Evolutionary conservation across 1,140 invertebrate genomes (phyloP).

Genomic region (Sipha flava): DNA sequence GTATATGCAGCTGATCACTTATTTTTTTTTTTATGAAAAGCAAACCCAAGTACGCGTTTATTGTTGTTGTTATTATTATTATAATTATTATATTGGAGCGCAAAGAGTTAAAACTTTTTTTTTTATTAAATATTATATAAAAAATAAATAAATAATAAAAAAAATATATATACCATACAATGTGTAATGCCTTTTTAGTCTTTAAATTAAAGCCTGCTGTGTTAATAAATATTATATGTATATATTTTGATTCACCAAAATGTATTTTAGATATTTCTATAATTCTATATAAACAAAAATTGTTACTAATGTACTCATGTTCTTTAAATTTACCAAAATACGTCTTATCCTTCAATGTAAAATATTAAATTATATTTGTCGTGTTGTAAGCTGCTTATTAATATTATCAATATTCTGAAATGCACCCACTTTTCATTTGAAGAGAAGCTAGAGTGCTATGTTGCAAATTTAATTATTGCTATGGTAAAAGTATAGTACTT

Average conservation of each 20-base stretch:
- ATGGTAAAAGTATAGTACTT: too few species aligned
- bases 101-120: slow-evolving; percentile 7
- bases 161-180: background rate
- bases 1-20: background rate
- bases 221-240: background rate
- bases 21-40: background rate
- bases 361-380: too few species aligned
- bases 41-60: background rate
- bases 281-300: too few species aligned
- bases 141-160: background rate
- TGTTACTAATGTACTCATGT: too few species aligned
- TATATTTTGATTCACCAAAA: background rate
- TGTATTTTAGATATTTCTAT: background rate
- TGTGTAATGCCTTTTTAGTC: background rate
- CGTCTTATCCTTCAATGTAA: too few species aligned
- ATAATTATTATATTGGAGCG: background rate
- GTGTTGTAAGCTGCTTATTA: too few species aligned
- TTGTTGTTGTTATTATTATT: background rate
- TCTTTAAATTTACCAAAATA: too few species aligned
- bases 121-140: background rate
- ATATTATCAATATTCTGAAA: too few species aligned
- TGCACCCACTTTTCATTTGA: too few species aligned
- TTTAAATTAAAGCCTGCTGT: background rate
- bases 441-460: too few species aligned
- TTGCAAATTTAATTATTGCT: too few species aligned